phyloP scores from a whole-genome alignment of 2,113 vertebrate genomes.

The Carassius carassius region DNA sequence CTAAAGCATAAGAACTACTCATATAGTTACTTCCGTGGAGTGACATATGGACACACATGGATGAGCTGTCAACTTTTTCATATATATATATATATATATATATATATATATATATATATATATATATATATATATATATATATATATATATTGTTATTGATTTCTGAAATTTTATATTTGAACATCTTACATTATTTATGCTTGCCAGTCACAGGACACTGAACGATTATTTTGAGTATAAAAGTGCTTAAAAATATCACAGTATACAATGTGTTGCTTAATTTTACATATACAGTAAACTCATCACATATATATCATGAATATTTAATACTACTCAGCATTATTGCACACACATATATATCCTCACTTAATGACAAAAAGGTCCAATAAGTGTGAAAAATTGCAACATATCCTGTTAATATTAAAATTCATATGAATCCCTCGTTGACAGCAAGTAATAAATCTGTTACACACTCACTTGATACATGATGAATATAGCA shows the following conservation, averaged over 20 bases:
- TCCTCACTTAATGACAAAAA: conserved; percentile 2
- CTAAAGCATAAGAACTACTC: too few relatives aligned
- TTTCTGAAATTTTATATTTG: too few relatives aligned
- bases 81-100: too few relatives aligned
- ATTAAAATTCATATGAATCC: conserved; percentile 48
- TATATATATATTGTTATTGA: too few relatives aligned
- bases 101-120: too few relatives aligned
- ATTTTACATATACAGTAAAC: background rate
- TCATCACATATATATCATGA: background rate
- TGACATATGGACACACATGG: too few relatives aligned
- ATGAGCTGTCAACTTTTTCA: too few relatives aligned
- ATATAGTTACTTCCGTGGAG: too few relatives aligned
- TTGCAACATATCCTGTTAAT: conserved; percentile 38
- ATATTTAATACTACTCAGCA: background rate
- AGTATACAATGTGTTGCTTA: background rate
- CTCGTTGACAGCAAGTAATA: conserved; percentile 36
- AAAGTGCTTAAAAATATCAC: background rate
- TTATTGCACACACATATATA: background rate
- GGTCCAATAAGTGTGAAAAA: conserved; percentile 16
- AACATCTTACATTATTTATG: background rate
- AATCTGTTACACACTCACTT: conserved; percentile 43
- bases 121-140: too few relatives aligned
- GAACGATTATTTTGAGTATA: background rate
- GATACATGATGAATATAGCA: conserved; percentile 37
- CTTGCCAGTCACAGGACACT: background rate